Evolutionary conservation across 1,140 invertebrate genomes (phyloP).

Genomic region (Heliconius hewitsoni): DNA sequence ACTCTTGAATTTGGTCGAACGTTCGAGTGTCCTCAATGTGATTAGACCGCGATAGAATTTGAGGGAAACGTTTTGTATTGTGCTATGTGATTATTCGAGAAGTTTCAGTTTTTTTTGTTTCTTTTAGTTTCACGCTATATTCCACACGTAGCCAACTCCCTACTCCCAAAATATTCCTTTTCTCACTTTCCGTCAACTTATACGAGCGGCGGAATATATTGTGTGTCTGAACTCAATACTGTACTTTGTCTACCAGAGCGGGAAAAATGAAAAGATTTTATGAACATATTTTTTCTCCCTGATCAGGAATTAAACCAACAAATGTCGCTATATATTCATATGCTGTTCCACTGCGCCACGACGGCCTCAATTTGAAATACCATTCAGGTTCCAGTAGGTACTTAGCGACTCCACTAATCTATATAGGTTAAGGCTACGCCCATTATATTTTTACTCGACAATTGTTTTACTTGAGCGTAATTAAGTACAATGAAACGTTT

Average conservation of each 20-base stretch:
- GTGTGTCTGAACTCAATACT: too few species aligned
- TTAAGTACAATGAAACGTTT: conserved; percentile 5
- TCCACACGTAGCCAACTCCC: too few species aligned
- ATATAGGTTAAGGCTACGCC: background rate
- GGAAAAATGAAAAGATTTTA: too few species aligned
- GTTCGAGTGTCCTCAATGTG: conserved; percentile 47
- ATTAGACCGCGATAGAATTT: conserved; percentile 60
- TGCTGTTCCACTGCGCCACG: background rate
- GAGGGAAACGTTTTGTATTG: conserved; percentile 39
- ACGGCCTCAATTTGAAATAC: background rate
- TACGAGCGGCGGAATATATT: too few species aligned
- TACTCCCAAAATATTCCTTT: too few species aligned
- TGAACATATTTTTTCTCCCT: background rate
- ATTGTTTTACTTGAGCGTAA: background rate
- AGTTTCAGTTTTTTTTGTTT: background rate
- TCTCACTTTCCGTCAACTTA: too few species aligned
- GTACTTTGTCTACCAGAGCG: too few species aligned
- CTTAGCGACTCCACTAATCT: background rate
- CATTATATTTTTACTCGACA: background rate
- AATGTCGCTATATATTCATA: background rate
- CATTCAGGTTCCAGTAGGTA: background rate
- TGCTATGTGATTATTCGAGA: background rate
- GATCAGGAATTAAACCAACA: background rate
- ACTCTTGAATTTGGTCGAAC: conserved; percentile 54
- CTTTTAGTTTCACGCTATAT: background rate